These are phyloP conservation scores for Neofelis nebulosa DNA, from an alignment of 2,113 vertebrate species.

Conservation along the genomic window DNA sequence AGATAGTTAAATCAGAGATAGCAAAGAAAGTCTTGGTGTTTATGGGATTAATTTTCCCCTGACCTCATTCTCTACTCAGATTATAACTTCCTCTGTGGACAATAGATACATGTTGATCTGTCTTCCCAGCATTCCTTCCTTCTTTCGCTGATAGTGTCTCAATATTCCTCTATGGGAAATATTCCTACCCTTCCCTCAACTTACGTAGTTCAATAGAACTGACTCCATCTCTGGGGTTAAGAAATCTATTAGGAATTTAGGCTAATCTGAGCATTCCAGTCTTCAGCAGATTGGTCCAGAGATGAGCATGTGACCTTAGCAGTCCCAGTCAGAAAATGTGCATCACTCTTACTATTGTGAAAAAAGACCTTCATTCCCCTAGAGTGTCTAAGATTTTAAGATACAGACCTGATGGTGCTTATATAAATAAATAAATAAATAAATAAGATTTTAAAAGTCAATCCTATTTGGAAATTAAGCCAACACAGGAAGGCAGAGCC, in stretches of 20 bases:
- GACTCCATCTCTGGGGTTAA: background rate
- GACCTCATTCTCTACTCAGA: background rate
- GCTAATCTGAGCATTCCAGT: background rate
- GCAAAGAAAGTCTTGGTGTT: background rate
- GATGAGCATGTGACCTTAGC: background rate
- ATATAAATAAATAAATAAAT: background rate
- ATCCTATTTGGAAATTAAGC: constrained; percentile 3
- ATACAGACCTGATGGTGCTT: background rate
- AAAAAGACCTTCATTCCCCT: background rate
- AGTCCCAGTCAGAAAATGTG: background rate
- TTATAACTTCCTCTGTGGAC: background rate
- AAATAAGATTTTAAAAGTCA: background rate
- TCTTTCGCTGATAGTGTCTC: background rate
- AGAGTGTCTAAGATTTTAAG: background rate
- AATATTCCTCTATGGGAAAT: background rate
- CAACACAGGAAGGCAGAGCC: background rate
- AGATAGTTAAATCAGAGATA: background rate
- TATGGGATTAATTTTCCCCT: background rate
- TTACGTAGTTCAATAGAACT: background rate
- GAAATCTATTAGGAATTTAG: background rate
- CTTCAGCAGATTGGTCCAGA: background rate
- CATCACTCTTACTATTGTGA: background rate
- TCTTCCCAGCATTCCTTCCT: background rate
- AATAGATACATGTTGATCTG: background rate
- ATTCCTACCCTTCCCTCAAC: background rate